Conservation (phyloP, 2,888 invertebrate genomes). For the Lasioglossum morio region DNA sequence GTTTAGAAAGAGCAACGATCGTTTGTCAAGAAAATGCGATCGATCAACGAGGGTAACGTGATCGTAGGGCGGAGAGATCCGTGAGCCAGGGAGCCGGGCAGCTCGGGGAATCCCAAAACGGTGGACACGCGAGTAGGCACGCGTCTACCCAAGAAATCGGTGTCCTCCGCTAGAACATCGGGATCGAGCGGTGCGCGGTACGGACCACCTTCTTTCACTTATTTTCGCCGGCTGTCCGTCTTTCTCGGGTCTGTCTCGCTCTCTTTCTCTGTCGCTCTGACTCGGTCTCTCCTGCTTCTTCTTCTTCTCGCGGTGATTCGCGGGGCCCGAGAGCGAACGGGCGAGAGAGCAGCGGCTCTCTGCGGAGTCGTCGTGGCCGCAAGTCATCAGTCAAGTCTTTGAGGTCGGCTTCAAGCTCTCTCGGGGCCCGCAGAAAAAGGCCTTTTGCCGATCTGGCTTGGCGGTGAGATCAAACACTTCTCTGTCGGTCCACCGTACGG, state of each 20-base stretch:
- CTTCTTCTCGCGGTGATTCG: conserved; percentile 31
- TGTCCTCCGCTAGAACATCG: conserved; percentile 45
- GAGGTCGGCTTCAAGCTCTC: conserved; percentile 74
- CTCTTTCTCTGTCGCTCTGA: conserved; percentile 14
- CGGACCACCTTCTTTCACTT: conserved; percentile 47
- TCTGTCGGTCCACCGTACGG: conserved; percentile 66
- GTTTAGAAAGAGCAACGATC: background rate
- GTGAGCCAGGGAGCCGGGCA: background rate
- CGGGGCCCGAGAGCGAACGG: conserved; percentile 46
- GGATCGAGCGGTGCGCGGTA: conserved; percentile 21
- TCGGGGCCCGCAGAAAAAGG: conserved; percentile 77
- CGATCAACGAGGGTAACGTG: conserved; percentile 23
- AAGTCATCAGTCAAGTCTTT: conserved; percentile 82
- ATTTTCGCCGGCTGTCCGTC: conserved; percentile 33
- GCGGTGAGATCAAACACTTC: conserved; percentile 80
- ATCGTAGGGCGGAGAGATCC: conserved; percentile 25
- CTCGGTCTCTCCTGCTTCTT: conserved; percentile 20
- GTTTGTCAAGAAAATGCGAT: background rate
- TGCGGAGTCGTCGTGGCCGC: conserved; percentile 67
- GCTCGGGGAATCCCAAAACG: conserved; percentile 61
- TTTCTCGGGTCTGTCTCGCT: conserved; percentile 11
- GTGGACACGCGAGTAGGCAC: conserved; percentile 80
- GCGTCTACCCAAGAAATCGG: conserved; percentile 74
- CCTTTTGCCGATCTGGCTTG: conserved; percentile 78
- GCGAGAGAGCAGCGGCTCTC: conserved; percentile 52